phyloP scores from a whole-genome alignment of 2,797 vertebrate genomes.

The Enteromius fasciolatus region DNA sequence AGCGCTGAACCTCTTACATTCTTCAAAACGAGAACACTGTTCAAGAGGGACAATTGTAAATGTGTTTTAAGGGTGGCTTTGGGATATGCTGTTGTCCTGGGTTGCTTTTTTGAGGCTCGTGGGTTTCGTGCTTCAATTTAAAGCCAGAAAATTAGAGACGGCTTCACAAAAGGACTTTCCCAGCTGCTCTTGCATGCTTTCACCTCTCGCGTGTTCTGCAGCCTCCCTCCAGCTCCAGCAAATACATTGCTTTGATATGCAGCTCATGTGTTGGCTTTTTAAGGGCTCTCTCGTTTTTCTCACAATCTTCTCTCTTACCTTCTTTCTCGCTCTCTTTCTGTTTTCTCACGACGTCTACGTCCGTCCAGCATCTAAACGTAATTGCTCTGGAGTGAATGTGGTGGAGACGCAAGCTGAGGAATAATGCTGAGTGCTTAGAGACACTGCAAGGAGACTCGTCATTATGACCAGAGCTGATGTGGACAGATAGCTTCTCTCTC shows the following conservation, averaged over 20 bases:
- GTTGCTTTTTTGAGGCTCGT: neutral
- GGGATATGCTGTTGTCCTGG: conserved; percentile 3
- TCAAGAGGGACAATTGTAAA: neutral
- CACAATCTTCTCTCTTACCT: conserved; percentile 12
- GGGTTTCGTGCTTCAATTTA: neutral
- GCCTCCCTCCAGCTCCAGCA: conserved; percentile 16
- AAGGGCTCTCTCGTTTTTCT: conserved; percentile 1
- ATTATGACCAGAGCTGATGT: conserved; percentile 32
- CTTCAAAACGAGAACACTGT: neutral
- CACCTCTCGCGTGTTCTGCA: neutral
- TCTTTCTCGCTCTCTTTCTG: conserved; percentile 18
- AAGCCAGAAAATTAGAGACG: no score
- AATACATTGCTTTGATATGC: conserved; percentile 33
- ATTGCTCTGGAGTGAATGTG: conserved; percentile 46
- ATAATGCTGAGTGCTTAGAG: conserved; percentile 22
- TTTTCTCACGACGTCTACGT: conserved; percentile 1
- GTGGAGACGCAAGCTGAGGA: conserved; percentile 12
- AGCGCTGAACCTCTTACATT: conserved; percentile 20
- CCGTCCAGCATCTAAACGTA: conserved; percentile 17
- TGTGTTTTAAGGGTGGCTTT: conserved; percentile 2
- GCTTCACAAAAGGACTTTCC: conserved; percentile 4
- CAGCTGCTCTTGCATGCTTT: conserved; percentile 14
- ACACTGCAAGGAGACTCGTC: conserved; percentile 22
- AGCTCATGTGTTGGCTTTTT: conserved; percentile 24
- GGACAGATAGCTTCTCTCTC: conserved; percentile 3